These are phyloP conservation scores for Gasterosteus aculeatus DNA, from an alignment of 2,113 vertebrate species.

Conservation along the genomic window DNA sequence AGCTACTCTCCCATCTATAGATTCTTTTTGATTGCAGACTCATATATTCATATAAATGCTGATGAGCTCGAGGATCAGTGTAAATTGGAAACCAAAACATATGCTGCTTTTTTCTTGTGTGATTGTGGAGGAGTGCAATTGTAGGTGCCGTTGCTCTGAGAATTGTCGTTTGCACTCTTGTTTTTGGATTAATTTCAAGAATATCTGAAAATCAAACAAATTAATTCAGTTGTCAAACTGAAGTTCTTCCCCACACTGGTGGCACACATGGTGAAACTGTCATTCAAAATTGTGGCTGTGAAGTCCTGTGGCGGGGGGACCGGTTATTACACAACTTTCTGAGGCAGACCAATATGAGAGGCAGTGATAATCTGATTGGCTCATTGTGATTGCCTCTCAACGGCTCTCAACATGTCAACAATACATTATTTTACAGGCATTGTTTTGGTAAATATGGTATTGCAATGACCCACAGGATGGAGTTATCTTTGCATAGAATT, in stretches of 20 bases:
- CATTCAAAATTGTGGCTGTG: constrained; percentile 16
- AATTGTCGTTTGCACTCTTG: constrained; percentile 53
- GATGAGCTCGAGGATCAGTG: constrained; percentile 68
- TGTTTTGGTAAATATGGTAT: too few relatives aligned
- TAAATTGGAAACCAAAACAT: constrained; percentile 70
- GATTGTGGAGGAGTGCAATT: constrained; percentile 57
- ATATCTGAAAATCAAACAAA: constrained; percentile 60
- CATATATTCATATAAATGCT: constrained; percentile 81
- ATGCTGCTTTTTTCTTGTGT: constrained; percentile 46
- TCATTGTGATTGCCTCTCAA: background rate
- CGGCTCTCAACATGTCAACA: background rate
- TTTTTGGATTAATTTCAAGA: constrained; percentile 80
- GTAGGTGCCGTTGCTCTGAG: constrained; percentile 49
- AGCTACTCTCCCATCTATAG: constrained; percentile 42
- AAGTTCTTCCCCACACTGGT: too few relatives aligned
- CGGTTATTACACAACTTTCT: constrained; percentile 22
- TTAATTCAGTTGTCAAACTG: constrained; percentile 69
- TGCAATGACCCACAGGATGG: too few relatives aligned
- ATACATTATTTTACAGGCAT: too few relatives aligned
- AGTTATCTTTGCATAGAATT: too few relatives aligned
- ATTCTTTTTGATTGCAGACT: constrained; percentile 70
- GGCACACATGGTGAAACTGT: constrained; percentile 21
- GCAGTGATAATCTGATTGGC: constrained; percentile 18
- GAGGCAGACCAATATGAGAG: constrained; percentile 22
- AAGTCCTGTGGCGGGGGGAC: constrained; percentile 6